Evolutionary conservation across 2,797 vertebrate species (phyloP).

Genomic region (Anguilla anguilla): DNA sequence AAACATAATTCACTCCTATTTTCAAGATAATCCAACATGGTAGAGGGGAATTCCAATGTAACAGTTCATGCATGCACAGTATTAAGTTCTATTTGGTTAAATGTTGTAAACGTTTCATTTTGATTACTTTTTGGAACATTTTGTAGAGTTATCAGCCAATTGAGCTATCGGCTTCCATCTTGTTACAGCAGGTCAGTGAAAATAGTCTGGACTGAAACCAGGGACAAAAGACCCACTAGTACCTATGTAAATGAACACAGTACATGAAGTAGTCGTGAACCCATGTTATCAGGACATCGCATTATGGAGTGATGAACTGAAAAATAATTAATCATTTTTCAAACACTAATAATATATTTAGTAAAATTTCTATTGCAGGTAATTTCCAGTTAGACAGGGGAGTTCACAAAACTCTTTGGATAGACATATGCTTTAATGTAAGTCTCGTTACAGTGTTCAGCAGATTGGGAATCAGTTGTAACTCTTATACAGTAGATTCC

Average conservation of each 20-base stretch:
- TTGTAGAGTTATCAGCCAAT: not conserved
- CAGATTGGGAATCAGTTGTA: not conserved
- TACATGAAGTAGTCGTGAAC: too few relatives aligned
- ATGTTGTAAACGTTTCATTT: not conserved
- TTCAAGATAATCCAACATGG: not conserved
- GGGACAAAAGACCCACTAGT: not conserved
- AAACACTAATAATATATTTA: not conserved
- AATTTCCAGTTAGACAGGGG: not conserved
- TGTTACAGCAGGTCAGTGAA: not conserved
- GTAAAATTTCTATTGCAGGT: not conserved
- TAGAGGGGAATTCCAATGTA: not conserved
- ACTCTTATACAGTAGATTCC: not conserved
- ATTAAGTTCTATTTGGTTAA: not conserved
- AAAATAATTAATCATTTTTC: not conserved
- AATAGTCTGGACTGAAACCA: not conserved
- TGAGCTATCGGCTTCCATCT: not conserved
- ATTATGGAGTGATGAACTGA: constrained; percentile 1
- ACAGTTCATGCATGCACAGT: not conserved
- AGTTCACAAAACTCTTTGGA: not conserved
- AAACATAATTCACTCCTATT: not conserved
- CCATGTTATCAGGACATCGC: not conserved
- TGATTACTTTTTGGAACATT: not conserved
- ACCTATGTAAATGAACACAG: too few relatives aligned
- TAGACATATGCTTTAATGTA: not conserved
- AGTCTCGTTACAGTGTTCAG: not conserved